Percentiles rank a stretch among this genome's conserved stretches.
phyloP scores from a whole-genome alignment of 1,140 invertebrate species.

The Hylaeus volcanicus region DNA sequence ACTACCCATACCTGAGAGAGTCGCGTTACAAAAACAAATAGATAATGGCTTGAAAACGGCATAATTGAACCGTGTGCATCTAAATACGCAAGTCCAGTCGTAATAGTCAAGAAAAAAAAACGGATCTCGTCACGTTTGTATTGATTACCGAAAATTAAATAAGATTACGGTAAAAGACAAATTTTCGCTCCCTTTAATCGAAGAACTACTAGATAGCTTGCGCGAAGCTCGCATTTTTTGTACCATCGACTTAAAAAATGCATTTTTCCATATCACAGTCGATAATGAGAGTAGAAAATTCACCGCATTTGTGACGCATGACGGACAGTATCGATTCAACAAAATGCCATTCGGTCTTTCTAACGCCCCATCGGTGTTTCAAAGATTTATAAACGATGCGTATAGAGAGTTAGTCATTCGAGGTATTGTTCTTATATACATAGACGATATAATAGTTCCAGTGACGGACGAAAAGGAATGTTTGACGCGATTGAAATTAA shows the following conservation, averaged over 20 bases:
- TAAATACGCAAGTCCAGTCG: slow-evolving; percentile 15
- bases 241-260: slow-evolving; percentile 2
- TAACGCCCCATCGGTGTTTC: neutral
- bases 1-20: neutral
- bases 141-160: slow-evolving; percentile 15
- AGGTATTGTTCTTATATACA: slow-evolving; percentile 1
- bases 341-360: slow-evolving; percentile 10
- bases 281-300: slow-evolving; percentile 13
- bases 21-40: neutral
- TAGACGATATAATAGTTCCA: slow-evolving; percentile 9
- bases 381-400: slow-evolving; percentile 8
- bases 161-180: neutral
- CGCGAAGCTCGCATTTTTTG: neutral
- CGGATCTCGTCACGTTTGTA: slow-evolving; percentile 1
- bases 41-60: neutral
- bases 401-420: slow-evolving; percentile 1
- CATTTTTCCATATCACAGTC: slow-evolving; percentile 13
- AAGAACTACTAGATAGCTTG: slow-evolving; percentile 11
- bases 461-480: neutral
- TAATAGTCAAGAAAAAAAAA: slow-evolving; percentile 19
- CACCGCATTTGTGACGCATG: slow-evolving; percentile 10
- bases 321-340: slow-evolving; percentile 7
- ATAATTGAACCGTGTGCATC: slow-evolving; percentile 15
- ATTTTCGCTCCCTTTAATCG: neutral
- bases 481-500: neutral